These are phyloP conservation scores for Mactra quadrangularis DNA, from an alignment of 1,140 invertebrate species.

Conservation along the genomic window DNA sequence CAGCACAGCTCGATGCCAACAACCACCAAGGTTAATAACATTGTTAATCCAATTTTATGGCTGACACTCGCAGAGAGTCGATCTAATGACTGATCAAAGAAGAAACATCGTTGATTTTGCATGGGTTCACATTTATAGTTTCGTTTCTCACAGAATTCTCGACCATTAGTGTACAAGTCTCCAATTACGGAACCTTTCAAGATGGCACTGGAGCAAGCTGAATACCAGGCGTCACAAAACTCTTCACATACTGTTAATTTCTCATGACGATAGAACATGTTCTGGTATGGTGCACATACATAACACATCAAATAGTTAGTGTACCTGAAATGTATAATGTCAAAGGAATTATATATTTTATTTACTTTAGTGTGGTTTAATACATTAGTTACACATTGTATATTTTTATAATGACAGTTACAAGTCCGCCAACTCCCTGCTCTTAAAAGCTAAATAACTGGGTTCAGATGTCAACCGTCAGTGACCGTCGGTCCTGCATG, in stretches of 20 bases:
- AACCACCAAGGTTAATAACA: neutral
- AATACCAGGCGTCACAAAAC: constrained; percentile 82
- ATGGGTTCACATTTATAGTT: constrained; percentile 76
- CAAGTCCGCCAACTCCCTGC: no score
- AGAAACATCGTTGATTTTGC: constrained; percentile 78
- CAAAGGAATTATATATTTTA: no score
- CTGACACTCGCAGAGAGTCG: constrained; percentile 24
- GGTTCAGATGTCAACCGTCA: no score
- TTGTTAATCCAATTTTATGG: neutral
- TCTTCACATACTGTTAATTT: constrained; percentile 82
- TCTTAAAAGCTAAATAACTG: no score
- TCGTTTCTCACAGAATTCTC: constrained; percentile 80
- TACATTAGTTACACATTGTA: no score
- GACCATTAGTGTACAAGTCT: constrained; percentile 80
- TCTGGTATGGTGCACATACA: constrained; percentile 83
- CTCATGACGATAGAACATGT: constrained; percentile 81
- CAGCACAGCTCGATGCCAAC: no score
- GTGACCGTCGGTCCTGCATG: no score
- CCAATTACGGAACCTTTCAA: constrained; percentile 76
- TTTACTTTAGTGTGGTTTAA: no score
- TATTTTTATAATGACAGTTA: no score
- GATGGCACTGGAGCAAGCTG: constrained; percentile 73
- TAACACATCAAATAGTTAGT: constrained; percentile 84
- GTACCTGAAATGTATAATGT: no score
- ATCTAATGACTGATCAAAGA: constrained; percentile 70